phyloP scores from a whole-genome alignment of 2,113 vertebrate genomes.

The Indri indri region DNA sequence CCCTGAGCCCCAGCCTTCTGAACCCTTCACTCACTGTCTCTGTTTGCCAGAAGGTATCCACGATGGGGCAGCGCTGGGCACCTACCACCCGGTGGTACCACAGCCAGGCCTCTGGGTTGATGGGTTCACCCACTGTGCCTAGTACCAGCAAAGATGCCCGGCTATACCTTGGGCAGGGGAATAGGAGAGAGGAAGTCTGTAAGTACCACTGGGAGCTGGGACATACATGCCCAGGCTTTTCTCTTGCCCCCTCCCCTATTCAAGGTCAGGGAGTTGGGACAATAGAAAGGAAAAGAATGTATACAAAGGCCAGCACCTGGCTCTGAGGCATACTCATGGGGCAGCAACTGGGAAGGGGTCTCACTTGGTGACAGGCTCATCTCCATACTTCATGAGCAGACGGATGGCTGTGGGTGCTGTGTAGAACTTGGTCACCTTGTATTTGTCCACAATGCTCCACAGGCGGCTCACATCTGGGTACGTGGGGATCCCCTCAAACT shows the following conservation, averaged over 20 bases:
- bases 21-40: slow-evolving; percentile 89
- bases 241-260: not conserved
- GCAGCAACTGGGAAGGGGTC: slow-evolving; percentile 46
- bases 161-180: slow-evolving; percentile 86
- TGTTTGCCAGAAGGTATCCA: slow-evolving; percentile 99
- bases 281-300: not conserved
- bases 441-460: slow-evolving; percentile 96
- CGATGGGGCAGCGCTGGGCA: slow-evolving; percentile 92
- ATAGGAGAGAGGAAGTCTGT: slow-evolving; percentile 49
- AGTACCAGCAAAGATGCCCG: slow-evolving; percentile 93
- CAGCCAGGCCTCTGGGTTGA: slow-evolving; percentile 98
- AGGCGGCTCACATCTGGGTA: slow-evolving; percentile 93
- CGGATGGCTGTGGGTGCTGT: slow-evolving; percentile 97
- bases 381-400: slow-evolving; percentile 96
- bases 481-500: slow-evolving; percentile 99
- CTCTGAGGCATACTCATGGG: not conserved
- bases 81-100: slow-evolving; percentile 97
- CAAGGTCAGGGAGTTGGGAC: not conserved
- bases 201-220: slow-evolving; percentile 10
- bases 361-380: slow-evolving; percentile 94
- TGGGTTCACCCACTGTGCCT: slow-evolving; percentile 97
- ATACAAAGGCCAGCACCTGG: slow-evolving; percentile 1
- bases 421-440: slow-evolving; percentile 97
- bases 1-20: slow-evolving; percentile 21
- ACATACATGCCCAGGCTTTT: not conserved